Evolutionary conservation across 2,888 invertebrate genomes (phyloP).

Genomic region (Plebejus anna): DNA sequence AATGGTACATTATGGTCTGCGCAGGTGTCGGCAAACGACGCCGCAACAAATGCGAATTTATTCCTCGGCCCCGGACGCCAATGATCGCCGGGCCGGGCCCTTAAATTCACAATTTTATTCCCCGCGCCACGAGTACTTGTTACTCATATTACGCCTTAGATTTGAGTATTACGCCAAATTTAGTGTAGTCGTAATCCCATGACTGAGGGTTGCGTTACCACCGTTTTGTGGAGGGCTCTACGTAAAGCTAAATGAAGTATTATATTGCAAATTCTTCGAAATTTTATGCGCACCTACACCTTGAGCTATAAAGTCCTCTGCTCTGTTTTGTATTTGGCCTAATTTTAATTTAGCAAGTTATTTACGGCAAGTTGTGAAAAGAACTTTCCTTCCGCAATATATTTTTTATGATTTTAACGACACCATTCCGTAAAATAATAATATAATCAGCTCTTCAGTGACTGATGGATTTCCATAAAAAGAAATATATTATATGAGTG

Average conservation of each 20-base stretch:
- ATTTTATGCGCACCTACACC: background rate
- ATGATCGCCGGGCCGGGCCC: conserved; percentile 73
- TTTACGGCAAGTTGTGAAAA: too few species aligned
- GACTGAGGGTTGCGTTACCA: background rate
- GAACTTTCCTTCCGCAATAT: too few species aligned
- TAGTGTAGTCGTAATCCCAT: conserved; percentile 48
- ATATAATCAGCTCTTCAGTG: too few species aligned
- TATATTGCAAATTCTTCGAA: background rate
- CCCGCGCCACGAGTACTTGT: conserved; percentile 70
- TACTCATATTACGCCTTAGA: conserved; percentile 24
- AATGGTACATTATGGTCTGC: conserved; percentile 60
- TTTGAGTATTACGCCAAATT: background rate
- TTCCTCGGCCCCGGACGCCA: conserved; percentile 65
- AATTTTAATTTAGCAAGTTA: too few species aligned
- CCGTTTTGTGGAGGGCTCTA: conserved; percentile 12
- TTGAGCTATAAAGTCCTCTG: background rate
- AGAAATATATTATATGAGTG: too few species aligned
- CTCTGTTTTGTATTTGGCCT: too few species aligned
- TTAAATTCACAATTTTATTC: conserved; percentile 76
- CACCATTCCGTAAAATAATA: too few species aligned
- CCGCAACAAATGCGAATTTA: conserved; percentile 76
- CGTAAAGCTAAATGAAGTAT: background rate
- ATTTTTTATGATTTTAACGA: too few species aligned
- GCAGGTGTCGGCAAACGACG: conserved; percentile 62
- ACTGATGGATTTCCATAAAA: too few species aligned